Conservation (phyloP, 30 jellyfish, hydroid and myxozoan genomes). For the Aurelia aurita region DNA sequence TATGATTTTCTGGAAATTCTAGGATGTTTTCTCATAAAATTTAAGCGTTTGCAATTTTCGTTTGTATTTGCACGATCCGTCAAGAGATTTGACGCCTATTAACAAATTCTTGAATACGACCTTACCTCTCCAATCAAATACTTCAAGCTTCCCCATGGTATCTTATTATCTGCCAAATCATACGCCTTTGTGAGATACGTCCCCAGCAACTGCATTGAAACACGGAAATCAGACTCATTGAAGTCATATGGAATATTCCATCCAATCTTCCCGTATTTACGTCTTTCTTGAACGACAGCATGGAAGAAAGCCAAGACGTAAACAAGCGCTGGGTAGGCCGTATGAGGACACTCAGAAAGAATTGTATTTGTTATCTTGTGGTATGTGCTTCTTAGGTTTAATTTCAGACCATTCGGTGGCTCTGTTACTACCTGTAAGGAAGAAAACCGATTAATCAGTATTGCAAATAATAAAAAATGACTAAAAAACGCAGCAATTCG, state of each 20-base stretch:
- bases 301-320: conserved; percentile 94
- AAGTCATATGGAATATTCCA: conserved; percentile 95
- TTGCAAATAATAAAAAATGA: too few relatives aligned
- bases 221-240: conserved; percentile 96
- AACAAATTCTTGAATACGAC: not conserved
- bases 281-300: conserved; percentile 95
- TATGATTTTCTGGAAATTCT: too few relatives aligned
- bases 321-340: conserved; percentile 89
- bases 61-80: too few relatives aligned
- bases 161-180: conserved; percentile 75
- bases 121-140: conserved; percentile 96
- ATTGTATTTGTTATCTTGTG: conserved; percentile 77
- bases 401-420: conserved; percentile 94
- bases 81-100: too few relatives aligned
- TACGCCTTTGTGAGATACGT: conserved; percentile 87
- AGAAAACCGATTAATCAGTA: too few relatives aligned
- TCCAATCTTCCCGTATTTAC: conserved; percentile 95
- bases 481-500: conserved; percentile 56
- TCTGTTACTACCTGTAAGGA: conserved; percentile 88
- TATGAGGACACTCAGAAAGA: conserved; percentile 88
- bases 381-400: conserved; percentile 89
- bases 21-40: too few relatives aligned
- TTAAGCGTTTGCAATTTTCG: too few relatives aligned
- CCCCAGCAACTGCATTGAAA: conserved; percentile 89
- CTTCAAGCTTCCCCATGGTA: conserved; percentile 95